These are phyloP conservation scores for Erannis defoliaria DNA, from an alignment of 2,888 invertebrate species.

Conservation along the genomic window DNA sequence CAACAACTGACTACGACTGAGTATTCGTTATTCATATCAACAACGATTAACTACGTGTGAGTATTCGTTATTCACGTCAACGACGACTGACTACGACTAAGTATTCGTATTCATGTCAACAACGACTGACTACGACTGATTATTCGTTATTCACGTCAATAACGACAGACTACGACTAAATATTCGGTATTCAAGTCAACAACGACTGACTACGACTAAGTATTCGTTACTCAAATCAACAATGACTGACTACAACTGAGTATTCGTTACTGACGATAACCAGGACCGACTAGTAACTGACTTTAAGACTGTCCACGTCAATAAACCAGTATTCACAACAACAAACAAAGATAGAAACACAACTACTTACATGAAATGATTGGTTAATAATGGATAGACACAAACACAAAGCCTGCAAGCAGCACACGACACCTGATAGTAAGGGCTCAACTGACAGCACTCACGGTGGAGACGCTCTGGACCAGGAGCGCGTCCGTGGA, in stretches of 20 bases:
- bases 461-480: slow-evolving; percentile 87
- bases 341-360: neutral
- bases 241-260: neutral
- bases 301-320: too few species aligned
- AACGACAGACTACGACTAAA: neutral
- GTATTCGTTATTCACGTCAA: neutral
- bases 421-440: slow-evolving; percentile 58
- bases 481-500: slow-evolving; percentile 85
- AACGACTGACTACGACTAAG: neutral
- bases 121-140: neutral
- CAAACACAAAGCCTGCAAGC: slow-evolving; percentile 41
- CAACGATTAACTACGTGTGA: neutral
- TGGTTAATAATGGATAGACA: slow-evolving; percentile 34
- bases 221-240: neutral
- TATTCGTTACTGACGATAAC: neutral
- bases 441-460: slow-evolving; percentile 81
- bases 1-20: neutral
- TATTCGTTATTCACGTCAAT: neutral
- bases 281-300: too few species aligned
- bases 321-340: neutral
- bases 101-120: neutral
- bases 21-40: neutral
- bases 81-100: neutral
- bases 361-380: slow-evolving; percentile 30
- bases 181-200: neutral